Percentiles rank a stretch among this genome's conserved stretches.
Conservation (phyloP, 1,140 invertebrate genomes). For the Drosophila carrolli region DNA sequence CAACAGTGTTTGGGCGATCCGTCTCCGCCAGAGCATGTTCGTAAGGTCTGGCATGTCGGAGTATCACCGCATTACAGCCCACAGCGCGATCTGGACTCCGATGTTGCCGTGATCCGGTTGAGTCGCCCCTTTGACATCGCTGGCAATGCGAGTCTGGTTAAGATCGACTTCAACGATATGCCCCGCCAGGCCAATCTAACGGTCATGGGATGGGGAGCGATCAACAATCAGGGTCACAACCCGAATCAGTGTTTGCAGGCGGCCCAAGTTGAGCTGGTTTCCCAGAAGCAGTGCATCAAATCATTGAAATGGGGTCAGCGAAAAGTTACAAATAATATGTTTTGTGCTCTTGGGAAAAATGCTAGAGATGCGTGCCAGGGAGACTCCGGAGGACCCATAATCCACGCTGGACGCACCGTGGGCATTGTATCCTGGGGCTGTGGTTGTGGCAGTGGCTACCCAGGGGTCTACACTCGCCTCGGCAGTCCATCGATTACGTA, state of each 20-base stretch:
- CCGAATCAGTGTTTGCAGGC: constrained; percentile 51
- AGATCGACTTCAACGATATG: constrained; percentile 55
- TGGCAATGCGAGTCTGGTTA: constrained; percentile 10
- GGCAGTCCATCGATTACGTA: constrained; percentile 20
- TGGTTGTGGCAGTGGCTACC: constrained; percentile 77
- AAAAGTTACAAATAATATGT: constrained; percentile 71
- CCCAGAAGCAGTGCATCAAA: constrained; percentile 9
- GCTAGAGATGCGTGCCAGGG: constrained; percentile 57
- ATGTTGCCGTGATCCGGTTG: constrained; percentile 61
- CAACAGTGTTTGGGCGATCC: constrained; percentile 49
- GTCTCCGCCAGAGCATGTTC: constrained; percentile 9
- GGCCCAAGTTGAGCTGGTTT: constrained; percentile 20
- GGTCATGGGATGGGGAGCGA: constrained; percentile 58
- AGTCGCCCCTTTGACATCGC: constrained; percentile 27
- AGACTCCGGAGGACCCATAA: constrained; percentile 63
- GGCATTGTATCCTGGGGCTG: constrained; percentile 87
- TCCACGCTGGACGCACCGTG: constrained; percentile 24
- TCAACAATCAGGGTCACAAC: neutral
- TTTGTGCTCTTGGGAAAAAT: constrained; percentile 81
- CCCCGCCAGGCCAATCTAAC: constrained; percentile 31
- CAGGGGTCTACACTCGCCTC: constrained; percentile 86
- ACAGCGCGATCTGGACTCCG: constrained; percentile 29
- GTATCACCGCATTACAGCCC: constrained; percentile 25
- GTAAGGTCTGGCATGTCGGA: constrained; percentile 15
- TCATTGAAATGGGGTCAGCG: neutral